Evolutionary conservation across 1,140 invertebrate species (phyloP), one percentile per base, ranked within the genome.

Genomic region (Asbolus verrucosus): DNA sequence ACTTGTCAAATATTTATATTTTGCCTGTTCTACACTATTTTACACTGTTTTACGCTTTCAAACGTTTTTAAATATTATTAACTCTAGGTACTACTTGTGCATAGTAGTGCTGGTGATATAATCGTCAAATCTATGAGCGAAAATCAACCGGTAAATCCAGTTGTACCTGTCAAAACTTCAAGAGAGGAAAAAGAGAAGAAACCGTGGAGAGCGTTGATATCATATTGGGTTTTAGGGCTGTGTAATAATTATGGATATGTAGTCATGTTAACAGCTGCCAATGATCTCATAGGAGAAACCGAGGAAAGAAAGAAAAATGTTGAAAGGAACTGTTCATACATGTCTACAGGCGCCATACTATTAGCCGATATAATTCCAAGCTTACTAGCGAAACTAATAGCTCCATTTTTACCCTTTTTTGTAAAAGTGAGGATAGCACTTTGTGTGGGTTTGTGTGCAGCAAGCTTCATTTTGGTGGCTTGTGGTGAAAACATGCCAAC

Each of bases 201-300:
- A 39, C 61, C 61, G 6, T 63, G 61, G 61, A 9, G 61, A 19
- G 61, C 61, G 6, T n/a, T 63, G 6, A 14, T 87, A 5, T 87
- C 87, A 1, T 92, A 88, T 75, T 93, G 93, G 93, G 82, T 95
- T 0, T 82, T 96, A 2, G 94, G 94, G n/a, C 79, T 96, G 1
- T 93, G 91, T 78, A 96, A 95, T 79, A 95, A 96, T 82, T 95
- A 92, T 83, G 92, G 92, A 38, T 95, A 95, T 81, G 92, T 95
- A 13, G 89, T 96, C 1, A 95, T 96, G 93, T 82, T 96, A 9
- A 92, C 89, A 78, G 93, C 93, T 0, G 94, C 94, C 0, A 89
- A 92, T 79, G 93, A 95, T 79, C 93, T 95, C 65, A 84, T 94
- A 11, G 80, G 81, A 21, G 66, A 73, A 65, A 72, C 16, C 9